These are phyloP conservation scores for Centrocercus urophasianus DNA, from an alignment of 2,113 vertebrate genomes.

Conservation along the genomic window DNA sequence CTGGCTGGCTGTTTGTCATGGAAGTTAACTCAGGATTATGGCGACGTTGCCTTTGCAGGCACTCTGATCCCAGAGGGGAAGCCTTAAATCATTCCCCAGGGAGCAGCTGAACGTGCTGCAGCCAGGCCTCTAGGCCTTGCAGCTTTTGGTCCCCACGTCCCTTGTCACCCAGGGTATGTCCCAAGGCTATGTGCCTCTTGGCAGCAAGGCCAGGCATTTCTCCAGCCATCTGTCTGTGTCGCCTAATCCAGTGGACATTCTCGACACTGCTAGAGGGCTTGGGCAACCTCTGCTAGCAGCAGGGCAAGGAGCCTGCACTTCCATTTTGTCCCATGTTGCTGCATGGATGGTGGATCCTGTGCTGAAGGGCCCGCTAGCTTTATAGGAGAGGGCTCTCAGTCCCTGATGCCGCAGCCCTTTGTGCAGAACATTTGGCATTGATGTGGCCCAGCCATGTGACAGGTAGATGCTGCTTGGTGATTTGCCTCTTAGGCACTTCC, in stretches of 20 bases:
- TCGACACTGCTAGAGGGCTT: rapidly evolving
- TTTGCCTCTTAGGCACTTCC: background rate
- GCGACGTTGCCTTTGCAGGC: background rate
- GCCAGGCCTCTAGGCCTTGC: rapidly evolving
- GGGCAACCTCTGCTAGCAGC: background rate
- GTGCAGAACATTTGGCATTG: background rate
- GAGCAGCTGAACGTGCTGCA: background rate
- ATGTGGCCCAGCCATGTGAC: rapidly evolving
- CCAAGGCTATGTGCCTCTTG: background rate
- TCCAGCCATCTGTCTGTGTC: rapidly evolving
- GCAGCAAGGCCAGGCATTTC: background rate
- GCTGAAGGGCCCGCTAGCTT: background rate
- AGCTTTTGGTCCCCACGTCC: rapidly evolving
- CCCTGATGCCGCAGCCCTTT: background rate
- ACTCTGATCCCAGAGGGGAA: background rate
- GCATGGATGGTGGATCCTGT: background rate
- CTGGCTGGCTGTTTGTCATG: background rate
- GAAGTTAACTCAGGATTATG: background rate
- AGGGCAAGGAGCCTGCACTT: background rate
- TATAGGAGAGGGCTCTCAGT: background rate
- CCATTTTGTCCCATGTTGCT: background rate
- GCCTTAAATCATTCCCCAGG: background rate
- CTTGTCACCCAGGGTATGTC: background rate
- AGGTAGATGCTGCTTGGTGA: background rate
- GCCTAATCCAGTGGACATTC: rapidly evolving